These are phyloP conservation scores for Drosophila quadrilineata DNA, from an alignment of 1,140 invertebrate species.

Conservation along the genomic window DNA sequence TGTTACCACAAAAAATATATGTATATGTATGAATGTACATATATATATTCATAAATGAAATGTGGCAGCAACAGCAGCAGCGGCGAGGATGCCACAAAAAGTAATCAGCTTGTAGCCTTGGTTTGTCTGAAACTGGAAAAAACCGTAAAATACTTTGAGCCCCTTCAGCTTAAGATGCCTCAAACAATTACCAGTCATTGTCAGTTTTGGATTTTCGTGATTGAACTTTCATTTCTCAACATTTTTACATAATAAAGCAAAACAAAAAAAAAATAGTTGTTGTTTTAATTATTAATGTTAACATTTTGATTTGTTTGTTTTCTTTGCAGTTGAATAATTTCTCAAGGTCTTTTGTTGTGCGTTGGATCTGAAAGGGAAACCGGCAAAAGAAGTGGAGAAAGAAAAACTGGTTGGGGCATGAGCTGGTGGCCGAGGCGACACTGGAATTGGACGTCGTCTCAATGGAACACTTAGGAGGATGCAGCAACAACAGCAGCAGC, in stretches of 20 bases:
- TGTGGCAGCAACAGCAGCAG: no score
- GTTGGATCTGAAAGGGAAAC: conserved; percentile 5
- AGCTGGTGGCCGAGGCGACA: conserved; percentile 13
- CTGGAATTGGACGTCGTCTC: conserved; percentile 40
- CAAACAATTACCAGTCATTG: conserved; percentile 26
- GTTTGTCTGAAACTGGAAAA: no score
- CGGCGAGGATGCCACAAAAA: no score
- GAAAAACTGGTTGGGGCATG: conserved; percentile 22
- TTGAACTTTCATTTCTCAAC: conserved; percentile 27
- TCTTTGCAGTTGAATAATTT: conserved; percentile 55
- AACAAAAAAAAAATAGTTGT: no score
- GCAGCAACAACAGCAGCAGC: conserved; percentile 27
- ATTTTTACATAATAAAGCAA: conserved; percentile 30
- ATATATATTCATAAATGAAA: no score
- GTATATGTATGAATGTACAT: no score
- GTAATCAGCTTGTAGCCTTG: no score
- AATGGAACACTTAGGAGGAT: conserved; percentile 50
- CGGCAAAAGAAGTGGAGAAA: background rate
- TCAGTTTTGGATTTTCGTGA: background rate
- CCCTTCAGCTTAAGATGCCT: no score
- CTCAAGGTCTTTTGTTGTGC: conserved; percentile 52
- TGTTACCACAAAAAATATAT: background rate
- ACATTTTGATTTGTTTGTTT: conserved; percentile 33
- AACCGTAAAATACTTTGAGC: no score
- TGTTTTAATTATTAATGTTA: conserved; percentile 42